Evolutionary conservation across 2,888 invertebrate species (phyloP).

Genomic region (Heliconius charithonia): DNA sequence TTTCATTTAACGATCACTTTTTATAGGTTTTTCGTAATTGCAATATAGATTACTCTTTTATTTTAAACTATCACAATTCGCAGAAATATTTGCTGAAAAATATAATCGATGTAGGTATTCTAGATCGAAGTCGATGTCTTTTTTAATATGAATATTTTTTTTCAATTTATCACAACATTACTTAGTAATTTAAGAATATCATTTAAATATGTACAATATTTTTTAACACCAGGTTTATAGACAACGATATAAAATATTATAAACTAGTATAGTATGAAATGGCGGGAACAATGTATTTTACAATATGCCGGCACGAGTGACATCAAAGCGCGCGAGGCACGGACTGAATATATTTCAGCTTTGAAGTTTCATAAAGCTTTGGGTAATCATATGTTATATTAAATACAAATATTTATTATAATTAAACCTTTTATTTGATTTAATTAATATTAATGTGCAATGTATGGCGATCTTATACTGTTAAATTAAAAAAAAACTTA

Average conservation of each 20-base stretch:
- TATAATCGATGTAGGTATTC: background rate
- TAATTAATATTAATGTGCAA: background rate
- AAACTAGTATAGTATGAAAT: conserved; percentile 43
- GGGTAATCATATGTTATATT: background rate
- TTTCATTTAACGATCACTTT: conserved; percentile 12
- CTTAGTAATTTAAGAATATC: background rate
- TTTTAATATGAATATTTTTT: background rate
- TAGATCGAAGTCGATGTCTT: background rate
- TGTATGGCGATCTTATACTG: background rate
- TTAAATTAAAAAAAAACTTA: background rate
- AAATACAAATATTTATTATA: conserved; percentile 1
- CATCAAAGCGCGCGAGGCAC: conserved; percentile 60
- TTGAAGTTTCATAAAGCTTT: conserved; percentile 35
- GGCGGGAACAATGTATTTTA: conserved; percentile 61
- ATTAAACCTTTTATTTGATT: background rate
- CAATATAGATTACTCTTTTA: background rate
- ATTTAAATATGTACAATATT: background rate
- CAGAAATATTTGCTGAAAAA: background rate
- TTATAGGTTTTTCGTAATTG: background rate
- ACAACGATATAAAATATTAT: background rate
- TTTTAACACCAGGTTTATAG: background rate
- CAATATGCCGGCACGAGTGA: conserved; percentile 63
- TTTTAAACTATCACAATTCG: background rate
- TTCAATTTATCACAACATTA: background rate
- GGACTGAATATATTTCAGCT: conserved; percentile 63